Evolutionary conservation across 2,888 invertebrate species (phyloP).

Genomic region (Pardosa pseudoannulata): DNA sequence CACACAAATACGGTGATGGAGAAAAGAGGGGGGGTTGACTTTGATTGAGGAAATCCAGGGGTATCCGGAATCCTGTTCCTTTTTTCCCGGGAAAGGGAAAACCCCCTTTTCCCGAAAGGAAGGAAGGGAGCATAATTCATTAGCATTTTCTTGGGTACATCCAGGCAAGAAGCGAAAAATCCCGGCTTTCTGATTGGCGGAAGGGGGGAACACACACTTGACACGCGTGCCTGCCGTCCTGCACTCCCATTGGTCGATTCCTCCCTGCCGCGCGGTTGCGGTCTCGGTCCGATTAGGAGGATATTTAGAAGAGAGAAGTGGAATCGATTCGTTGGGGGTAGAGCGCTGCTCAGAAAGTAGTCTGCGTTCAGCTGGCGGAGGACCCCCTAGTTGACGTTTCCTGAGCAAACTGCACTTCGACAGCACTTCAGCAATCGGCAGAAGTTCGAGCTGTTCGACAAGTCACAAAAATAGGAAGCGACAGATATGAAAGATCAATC

Average conservation of each 20-base stretch:
- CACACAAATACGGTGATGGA: constrained; percentile 47
- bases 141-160: constrained; percentile 61
- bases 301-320: constrained; percentile 35
- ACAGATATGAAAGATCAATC: too few species aligned
- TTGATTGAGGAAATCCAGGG: constrained; percentile 71
- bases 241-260: constrained; percentile 63
- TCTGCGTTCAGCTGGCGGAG: background rate
- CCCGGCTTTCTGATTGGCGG: constrained; percentile 69
- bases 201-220: constrained; percentile 63
- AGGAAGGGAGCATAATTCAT: constrained; percentile 67
- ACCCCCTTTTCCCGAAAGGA: constrained; percentile 60
- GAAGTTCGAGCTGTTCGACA: too few species aligned
- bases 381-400: constrained; percentile 21
- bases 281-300: constrained; percentile 50
- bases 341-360: constrained; percentile 40
- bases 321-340: constrained; percentile 6
- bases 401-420: background rate
- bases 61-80: constrained; percentile 68
- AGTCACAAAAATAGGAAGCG: too few species aligned
- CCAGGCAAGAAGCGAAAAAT: constrained; percentile 35
- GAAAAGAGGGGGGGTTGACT: constrained; percentile 17
- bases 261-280: constrained; percentile 44
- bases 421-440: background rate
- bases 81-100: constrained; percentile 63
- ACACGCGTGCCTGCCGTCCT: constrained; percentile 64